These are phyloP conservation scores for Sebastes nivosus DNA, from an alignment of 2,797 vertebrate species.

Conservation along the genomic window DNA sequence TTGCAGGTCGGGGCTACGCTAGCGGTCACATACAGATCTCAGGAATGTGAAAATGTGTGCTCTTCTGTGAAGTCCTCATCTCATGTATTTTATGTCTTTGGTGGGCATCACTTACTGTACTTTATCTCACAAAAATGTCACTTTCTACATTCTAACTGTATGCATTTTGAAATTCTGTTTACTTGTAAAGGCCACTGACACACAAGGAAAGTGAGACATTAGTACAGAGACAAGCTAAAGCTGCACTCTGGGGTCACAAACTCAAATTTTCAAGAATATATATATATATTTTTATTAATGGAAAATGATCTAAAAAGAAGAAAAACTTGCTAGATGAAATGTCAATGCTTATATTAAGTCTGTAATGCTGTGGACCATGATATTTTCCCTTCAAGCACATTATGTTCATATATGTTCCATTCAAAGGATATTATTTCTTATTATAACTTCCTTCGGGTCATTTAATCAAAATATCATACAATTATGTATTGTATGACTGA, in stretches of 20 bases:
- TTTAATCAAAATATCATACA: not conserved
- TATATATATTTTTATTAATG: not conserved
- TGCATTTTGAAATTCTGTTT: not conserved
- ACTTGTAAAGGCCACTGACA: not conserved
- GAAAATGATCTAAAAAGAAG: not conserved
- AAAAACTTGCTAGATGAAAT: not conserved
- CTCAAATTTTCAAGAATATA: not conserved
- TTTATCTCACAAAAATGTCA: not conserved
- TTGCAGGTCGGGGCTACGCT: conserved; percentile 13
- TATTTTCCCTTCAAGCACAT: not conserved
- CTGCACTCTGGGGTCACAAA: not conserved
- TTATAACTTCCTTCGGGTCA: not conserved
- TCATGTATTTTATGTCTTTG: not conserved
- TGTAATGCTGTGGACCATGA: not conserved
- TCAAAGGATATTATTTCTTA: not conserved
- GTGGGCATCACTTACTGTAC: not conserved
- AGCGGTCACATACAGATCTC: conserved; percentile 5
- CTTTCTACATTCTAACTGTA: not conserved
- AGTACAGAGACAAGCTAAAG: not conserved
- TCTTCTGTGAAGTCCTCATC: not conserved
- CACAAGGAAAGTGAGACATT: not conserved
- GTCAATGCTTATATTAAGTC: not conserved
- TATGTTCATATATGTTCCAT: not conserved
- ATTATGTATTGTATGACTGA: not conserved
- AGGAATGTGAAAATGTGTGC: conserved; percentile 54